A percentile compares a stretch with the other conserved stretches of the same genome.
Conservation (phyloP, 2,113 vertebrate species). For the Xiphias gladius region DNA sequence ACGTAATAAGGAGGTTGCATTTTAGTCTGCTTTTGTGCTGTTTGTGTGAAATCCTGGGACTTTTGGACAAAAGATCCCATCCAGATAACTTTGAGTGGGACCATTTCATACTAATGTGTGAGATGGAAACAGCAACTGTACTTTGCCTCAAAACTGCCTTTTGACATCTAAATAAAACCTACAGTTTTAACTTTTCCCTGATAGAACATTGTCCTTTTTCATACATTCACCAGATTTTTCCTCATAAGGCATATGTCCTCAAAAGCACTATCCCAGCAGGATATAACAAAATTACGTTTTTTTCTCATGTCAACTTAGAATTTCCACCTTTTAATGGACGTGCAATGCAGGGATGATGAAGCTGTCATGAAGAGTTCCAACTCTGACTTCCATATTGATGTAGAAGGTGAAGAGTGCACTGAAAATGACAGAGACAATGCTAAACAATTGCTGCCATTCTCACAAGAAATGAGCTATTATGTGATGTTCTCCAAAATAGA, state of each 20-base stretch:
- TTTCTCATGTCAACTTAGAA: background rate
- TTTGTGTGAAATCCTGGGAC: conserved; percentile 16
- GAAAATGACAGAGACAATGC: background rate
- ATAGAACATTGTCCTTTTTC: too few relatives aligned
- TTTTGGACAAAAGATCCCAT: conserved; percentile 17
- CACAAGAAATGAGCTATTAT: background rate
- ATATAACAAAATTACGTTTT: background rate
- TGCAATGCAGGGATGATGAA: background rate
- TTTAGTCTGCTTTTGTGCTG: conserved; percentile 35
- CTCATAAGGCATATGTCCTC: background rate
- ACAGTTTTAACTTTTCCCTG: background rate
- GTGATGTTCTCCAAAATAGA: background rate
- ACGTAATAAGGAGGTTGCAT: conserved; percentile 26
- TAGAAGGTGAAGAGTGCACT: background rate
- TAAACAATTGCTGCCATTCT: background rate
- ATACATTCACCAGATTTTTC: background rate
- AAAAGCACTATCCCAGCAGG: background rate
- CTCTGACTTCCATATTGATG: background rate
- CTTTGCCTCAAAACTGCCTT: background rate
- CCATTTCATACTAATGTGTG: background rate
- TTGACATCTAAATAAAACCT: background rate
- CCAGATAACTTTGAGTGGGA: conserved; percentile 13
- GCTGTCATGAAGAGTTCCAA: background rate
- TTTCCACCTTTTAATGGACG: background rate
- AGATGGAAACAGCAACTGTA: background rate